Conservation (phyloP, 2,797 vertebrate genomes). For the Phoebastria nigripes region DNA sequence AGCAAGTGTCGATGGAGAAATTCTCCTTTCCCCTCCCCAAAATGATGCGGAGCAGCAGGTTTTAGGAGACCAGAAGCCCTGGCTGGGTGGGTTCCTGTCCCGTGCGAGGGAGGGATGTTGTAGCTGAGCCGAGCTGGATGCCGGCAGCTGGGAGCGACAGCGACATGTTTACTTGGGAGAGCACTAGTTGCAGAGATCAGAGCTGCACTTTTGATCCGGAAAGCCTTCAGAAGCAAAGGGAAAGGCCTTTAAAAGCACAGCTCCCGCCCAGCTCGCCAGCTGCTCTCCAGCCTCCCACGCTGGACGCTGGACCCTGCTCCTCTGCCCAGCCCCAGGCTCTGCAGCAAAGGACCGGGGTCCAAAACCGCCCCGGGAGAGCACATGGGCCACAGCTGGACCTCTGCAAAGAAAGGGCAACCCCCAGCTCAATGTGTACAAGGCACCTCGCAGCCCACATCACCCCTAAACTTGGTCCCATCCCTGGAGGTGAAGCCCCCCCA, state of each 20-base stretch:
- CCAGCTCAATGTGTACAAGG: fast-evolving
- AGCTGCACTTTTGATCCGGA: neutral
- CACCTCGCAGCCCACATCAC: fast-evolving
- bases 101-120: neutral
- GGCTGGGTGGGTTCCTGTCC: neutral
- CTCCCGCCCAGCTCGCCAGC: neutral
- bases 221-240: neutral
- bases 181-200: neutral
- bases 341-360: fast-evolving
- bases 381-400: fast-evolving
- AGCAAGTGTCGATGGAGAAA: neutral
- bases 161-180: fast-evolving
- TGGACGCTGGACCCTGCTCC: neutral
- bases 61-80: neutral
- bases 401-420: neutral
- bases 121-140: neutral
- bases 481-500: neutral
- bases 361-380: fast-evolving
- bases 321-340: fast-evolving
- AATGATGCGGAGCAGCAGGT: fast-evolving
- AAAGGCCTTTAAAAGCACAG: neutral
- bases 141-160: neutral
- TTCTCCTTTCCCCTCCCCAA: neutral
- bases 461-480: neutral
- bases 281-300: neutral